Evolutionary conservation across 2,113 vertebrate species (phyloP).

Genomic region (Microcebus lehilahytsara): DNA sequence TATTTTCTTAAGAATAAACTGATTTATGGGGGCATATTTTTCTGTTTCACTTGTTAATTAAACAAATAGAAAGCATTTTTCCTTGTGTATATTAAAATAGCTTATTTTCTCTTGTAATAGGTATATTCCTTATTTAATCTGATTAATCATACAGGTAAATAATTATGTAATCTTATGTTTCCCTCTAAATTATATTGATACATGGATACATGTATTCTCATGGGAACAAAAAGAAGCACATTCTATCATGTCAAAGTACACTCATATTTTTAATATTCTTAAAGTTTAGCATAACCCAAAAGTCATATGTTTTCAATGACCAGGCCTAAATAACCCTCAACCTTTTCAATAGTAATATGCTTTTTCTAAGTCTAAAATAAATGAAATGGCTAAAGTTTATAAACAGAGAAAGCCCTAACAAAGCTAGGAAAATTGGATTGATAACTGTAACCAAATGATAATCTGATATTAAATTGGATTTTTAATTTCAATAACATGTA

Average conservation of each 20-base stretch:
- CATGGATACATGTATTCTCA: background rate
- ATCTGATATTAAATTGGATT: background rate
- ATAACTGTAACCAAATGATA: constrained; percentile 14
- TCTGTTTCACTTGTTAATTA: background rate
- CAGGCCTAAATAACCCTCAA: background rate
- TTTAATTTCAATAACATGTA: constrained; percentile 47
- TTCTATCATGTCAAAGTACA: background rate
- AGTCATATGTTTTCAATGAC: background rate
- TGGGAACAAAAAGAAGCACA: background rate
- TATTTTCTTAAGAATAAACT: background rate
- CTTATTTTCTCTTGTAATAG: background rate
- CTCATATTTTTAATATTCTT: background rate
- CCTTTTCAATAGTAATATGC: constrained; percentile 19
- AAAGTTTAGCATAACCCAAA: background rate
- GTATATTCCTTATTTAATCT: background rate
- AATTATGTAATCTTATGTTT: background rate
- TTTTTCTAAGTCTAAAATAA: constrained; percentile 64
- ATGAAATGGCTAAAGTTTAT: constrained; percentile 23
- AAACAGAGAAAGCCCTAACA: constrained; percentile 13
- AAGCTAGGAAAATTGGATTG: background rate
- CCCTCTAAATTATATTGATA: background rate
- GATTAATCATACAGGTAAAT: background rate
- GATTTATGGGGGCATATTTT: background rate
- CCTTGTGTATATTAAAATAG: background rate
- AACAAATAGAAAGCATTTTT: background rate